Base-by-base conservation (phyloP, 2,888 invertebrate genomes). In the Uropetala carovei region DNA sequence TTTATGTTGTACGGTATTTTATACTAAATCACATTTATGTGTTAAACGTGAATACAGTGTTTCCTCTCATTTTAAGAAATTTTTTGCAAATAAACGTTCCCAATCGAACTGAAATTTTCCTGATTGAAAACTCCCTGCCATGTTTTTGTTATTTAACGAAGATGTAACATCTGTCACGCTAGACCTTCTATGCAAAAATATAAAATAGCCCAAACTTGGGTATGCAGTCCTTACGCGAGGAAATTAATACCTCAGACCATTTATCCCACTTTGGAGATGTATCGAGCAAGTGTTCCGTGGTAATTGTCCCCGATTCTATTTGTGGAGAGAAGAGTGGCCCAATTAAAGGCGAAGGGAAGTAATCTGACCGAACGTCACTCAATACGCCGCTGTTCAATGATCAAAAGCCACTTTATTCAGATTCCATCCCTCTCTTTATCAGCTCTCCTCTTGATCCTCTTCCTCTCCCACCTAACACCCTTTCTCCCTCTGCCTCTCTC, bases 341-440 rank as follows among this genome's bases (percentile, higher is more conserved):
- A 89, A 89, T 89, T 89, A 89, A 89, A 86, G 43, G 60, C 64
- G 64, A 60, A 64, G 60, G 43, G 68, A 64, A 89, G 43, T 89
- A 89, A 89, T 89, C 89, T 89, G 89, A 89, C 89, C 89, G 43
- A 64, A 89, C 89, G 89, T 89, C 89, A 43, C 30, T 89, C 89
- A 89, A 43, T 64, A 43, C 89, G 43, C 13, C 64, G 30, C 89
- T 64, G 18, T 43, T 64, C 89, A 43, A 27, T 89, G 89, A 68
- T 89, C 89, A 30, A 89, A 64, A 64, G 64, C 89, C 68, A 68
- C 89, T 89, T 64, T 89, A 89, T 89, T 43, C 68, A 89, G 43
- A 89, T 64, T 59, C 86, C 27, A 86, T 86, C 27, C 64, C 75
- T 9, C 89, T 43, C 83, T 43, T 64, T 89, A 89, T 89, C 89